Percentiles rank a stretch among this genome's conserved stretches.
These are phyloP conservation scores for Harpalus rubripes DNA, from an alignment of 2,888 invertebrate genomes.

Conservation along the genomic window DNA sequence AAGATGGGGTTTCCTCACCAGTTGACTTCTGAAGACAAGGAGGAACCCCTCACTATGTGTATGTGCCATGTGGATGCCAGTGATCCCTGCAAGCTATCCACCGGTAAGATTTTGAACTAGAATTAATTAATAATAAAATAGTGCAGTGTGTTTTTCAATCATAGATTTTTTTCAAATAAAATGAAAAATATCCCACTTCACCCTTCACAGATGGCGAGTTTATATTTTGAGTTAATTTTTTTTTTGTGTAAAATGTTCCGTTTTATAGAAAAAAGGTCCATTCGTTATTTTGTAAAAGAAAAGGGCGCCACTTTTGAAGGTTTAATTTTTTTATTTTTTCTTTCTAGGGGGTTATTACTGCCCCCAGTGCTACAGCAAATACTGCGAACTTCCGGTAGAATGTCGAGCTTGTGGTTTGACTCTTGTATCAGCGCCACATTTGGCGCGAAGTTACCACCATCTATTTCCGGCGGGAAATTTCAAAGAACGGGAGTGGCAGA, in stretches of 20 bases:
- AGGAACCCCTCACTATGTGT: slow-evolving; percentile 89
- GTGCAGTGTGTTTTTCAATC: no score
- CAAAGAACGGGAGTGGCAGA: slow-evolving; percentile 84
- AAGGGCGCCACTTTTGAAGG: no score
- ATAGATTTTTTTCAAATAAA: no score
- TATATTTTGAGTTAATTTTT: no score
- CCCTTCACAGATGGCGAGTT: no score
- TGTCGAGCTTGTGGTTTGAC: slow-evolving; percentile 97
- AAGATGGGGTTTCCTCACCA: slow-evolving; percentile 98
- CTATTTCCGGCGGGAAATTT: slow-evolving; percentile 95
- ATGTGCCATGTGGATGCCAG: slow-evolving; percentile 87
- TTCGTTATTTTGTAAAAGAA: no score
- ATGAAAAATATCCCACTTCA: no score
- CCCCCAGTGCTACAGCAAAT: slow-evolving; percentile 98
- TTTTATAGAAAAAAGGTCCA: no score
- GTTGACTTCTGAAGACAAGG: slow-evolving; percentile 80
- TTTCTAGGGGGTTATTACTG: slow-evolving; percentile 87
- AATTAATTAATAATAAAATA: neutral
- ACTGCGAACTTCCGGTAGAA: slow-evolving; percentile 98
- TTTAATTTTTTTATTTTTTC: no score
- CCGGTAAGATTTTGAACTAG: slow-evolving; percentile 71
- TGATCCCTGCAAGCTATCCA: slow-evolving; percentile 83
- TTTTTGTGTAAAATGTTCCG: no score
- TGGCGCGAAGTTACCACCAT: slow-evolving; percentile 98
- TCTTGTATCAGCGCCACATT: slow-evolving; percentile 97